These are phyloP conservation scores for Frankliniella intonsa DNA, from an alignment of 2,888 invertebrate species.

Conservation along the genomic window DNA sequence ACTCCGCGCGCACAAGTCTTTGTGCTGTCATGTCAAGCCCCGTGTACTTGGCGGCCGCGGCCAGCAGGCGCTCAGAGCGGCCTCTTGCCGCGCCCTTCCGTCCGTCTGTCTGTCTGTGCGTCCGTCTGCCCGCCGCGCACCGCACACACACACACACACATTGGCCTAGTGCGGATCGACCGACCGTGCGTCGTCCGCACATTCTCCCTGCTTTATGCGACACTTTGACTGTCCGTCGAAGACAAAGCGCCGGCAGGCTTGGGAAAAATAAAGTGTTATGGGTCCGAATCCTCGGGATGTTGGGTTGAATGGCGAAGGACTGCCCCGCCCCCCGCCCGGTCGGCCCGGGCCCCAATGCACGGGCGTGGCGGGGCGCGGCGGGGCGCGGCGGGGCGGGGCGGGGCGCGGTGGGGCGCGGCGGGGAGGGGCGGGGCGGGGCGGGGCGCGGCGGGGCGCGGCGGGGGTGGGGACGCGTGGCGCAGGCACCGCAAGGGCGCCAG, in stretches of 20 bases:
- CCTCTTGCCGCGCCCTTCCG: too few species aligned
- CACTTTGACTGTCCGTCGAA: neutral
- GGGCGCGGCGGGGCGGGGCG: neutral
- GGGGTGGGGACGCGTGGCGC: neutral
- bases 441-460: neutral
- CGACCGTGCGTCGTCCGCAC: neutral
- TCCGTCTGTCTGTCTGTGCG: neutral
- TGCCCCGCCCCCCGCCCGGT: too few species aligned
- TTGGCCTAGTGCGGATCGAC: neutral
- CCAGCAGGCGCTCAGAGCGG: neutral
- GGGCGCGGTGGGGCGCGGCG: neutral
- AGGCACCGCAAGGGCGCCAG: conserved; percentile 8
- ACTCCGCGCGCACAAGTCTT: neutral
- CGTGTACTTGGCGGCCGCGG: neutral
- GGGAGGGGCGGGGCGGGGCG: neutral
- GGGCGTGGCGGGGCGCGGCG: neutral
- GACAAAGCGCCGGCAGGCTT: too few species aligned
- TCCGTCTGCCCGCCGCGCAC: neutral
- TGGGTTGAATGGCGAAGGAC: neutral
- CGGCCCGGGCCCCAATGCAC: neutral
- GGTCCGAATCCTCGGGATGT: neutral
- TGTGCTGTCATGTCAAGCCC: conserved; percentile 5
- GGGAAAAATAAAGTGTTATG: neutral
- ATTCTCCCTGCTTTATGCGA: neutral
- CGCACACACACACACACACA: too few species aligned